Evolutionary conservation across 1,140 invertebrate genomes (phyloP).

Genomic region (Ericerus pela): DNA sequence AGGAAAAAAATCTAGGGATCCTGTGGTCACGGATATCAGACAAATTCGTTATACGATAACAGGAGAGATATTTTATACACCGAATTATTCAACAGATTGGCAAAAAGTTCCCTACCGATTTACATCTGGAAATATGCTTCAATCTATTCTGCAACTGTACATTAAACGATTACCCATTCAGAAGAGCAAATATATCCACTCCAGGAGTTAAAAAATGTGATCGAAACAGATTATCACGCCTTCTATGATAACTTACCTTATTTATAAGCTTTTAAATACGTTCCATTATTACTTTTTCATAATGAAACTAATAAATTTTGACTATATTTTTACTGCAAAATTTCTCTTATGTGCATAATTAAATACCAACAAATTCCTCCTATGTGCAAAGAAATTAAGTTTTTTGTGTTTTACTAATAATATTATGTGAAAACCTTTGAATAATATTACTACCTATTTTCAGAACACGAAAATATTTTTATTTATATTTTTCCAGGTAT

Average conservation of each 20-base stretch:
- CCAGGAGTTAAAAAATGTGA: neutral
- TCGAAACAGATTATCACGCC: neutral
- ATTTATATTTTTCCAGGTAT: neutral
- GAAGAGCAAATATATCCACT: neutral
- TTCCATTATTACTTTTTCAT: neutral
- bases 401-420: neutral
- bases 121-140: neutral
- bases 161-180: neutral
- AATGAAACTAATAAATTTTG: neutral
- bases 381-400: neutral
- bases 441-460: neutral
- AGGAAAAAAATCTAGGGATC: neutral
- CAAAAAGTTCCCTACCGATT: neutral
- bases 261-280: neutral
- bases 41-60: neutral
- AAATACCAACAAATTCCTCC: neutral
- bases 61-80: neutral
- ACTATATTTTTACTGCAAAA: too few relatives aligned
- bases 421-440: neutral
- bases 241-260: neutral
- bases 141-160: neutral
- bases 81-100: neutral
- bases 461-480: neutral
- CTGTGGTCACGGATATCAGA: neutral
- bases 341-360: neutral